A percentile compares a stretch with the other conserved stretches of the same genome.
These are phyloP conservation scores for Hoplostethus atlanticus DNA, from an alignment of 2,797 vertebrate genomes.

Conservation along the genomic window DNA sequence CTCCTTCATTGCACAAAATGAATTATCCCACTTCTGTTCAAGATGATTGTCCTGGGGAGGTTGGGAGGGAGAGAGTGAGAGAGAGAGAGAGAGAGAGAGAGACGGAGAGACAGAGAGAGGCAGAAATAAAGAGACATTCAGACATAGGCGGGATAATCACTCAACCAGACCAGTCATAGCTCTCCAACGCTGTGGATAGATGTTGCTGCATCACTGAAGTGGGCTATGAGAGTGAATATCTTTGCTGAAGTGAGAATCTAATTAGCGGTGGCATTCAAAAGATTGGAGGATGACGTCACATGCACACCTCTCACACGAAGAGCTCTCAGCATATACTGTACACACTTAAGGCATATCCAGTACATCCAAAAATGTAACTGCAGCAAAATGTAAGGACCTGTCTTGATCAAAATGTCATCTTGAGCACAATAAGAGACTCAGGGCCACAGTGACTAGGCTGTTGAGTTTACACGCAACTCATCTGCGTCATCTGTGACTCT, in stretches of 20 bases:
- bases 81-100: constrained; percentile 31
- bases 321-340: constrained; percentile 34
- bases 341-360: constrained; percentile 24
- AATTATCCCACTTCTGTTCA: constrained; percentile 52
- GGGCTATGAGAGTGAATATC: constrained; percentile 21
- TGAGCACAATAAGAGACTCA: constrained; percentile 38
- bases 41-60: constrained; percentile 48
- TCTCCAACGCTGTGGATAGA: constrained; percentile 29
- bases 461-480: constrained; percentile 46
- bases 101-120: constrained; percentile 22
- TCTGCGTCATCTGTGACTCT: constrained; percentile 64
- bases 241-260: constrained; percentile 46
- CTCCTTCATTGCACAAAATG: constrained; percentile 48
- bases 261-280: constrained; percentile 55
- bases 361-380: background rate
- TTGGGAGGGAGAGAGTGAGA: constrained; percentile 45
- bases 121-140: constrained; percentile 8
- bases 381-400: constrained; percentile 50
- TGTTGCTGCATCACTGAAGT: constrained; percentile 46
- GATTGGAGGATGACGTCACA: constrained; percentile 19
- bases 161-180: constrained; percentile 46
- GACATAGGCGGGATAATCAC: constrained; percentile 45
- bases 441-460: constrained; percentile 6
- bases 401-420: constrained; percentile 37
- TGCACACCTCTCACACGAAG: constrained; percentile 32